phyloP scores from a whole-genome alignment of 2,797 vertebrate species.

The Heteromormyrus szaboi region DNA sequence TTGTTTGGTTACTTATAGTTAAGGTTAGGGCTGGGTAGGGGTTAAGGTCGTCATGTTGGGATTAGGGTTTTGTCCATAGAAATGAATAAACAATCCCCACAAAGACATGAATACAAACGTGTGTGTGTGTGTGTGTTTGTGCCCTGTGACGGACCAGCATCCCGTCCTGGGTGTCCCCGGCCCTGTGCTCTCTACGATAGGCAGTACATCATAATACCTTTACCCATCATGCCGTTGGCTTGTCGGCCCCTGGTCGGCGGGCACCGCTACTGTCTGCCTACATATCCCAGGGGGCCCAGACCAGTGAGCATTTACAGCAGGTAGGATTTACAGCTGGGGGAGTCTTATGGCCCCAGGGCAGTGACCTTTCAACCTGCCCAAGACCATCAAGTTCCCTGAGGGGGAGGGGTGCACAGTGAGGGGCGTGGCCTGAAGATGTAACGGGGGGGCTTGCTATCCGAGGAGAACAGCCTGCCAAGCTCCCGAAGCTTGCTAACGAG shows the following conservation, averaged over 20 bases:
- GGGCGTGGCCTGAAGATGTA: neutral
- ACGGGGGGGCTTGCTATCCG: neutral
- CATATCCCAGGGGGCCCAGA: neutral
- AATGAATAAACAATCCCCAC: too few species aligned
- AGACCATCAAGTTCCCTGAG: neutral
- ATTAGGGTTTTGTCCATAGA: too few species aligned
- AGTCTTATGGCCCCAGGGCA: neutral
- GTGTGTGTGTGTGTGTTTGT: neutral
- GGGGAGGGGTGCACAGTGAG: neutral
- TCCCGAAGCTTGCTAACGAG: slow-evolving; percentile 44
- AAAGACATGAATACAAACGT: too few species aligned
- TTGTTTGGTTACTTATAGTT: too few species aligned
- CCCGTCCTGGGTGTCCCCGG: neutral
- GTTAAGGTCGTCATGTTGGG: too few species aligned
- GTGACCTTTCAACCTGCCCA: neutral
- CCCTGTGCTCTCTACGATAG: neutral
- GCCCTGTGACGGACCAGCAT: neutral
- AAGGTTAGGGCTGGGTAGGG: too few species aligned
- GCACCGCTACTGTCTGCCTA: neutral
- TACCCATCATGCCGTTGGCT: neutral
- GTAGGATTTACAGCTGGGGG: neutral
- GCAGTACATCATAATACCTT: neutral
- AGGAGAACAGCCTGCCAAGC: neutral
- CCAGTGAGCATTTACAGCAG: neutral
- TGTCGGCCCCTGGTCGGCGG: neutral